Conservation (phyloP, 2,797 vertebrate genomes). For the Gymnocypris eckloni region DNA sequence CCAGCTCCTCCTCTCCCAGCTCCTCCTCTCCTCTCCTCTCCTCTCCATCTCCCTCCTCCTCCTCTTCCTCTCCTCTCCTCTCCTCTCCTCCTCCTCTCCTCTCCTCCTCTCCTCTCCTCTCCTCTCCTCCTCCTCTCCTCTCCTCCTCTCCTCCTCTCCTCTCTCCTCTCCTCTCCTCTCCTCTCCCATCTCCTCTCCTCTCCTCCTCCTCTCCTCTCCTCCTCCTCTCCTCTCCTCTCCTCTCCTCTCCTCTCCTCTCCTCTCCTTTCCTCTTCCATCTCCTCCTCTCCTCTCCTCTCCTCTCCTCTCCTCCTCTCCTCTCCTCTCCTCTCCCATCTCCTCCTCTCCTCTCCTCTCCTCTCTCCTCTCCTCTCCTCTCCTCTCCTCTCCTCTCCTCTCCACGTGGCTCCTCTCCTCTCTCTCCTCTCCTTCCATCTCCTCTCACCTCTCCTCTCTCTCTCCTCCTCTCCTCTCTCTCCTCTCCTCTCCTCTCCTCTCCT, state of each 20-base stretch:
- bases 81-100: no score
- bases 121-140: background rate
- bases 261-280: background rate
- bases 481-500: no score
- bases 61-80: no score
- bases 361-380: background rate
- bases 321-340: background rate
- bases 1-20: no score
- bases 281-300: background rate
- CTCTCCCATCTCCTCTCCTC: constrained; percentile 42
- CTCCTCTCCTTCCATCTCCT: background rate
- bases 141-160: constrained; percentile 48
- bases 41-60: no score
- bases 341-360: background rate
- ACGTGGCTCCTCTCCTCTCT: background rate
- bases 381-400: constrained; percentile 46
- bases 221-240: no score
- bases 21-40: no score
- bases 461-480: no score
- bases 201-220: no score
- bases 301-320: background rate
- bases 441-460: no score
- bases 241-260: constrained; percentile 25
- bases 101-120: no score
- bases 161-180: background rate